Percentiles rank a stretch among this genome's conserved stretches.
Conservation (phyloP, 2,888 invertebrate genomes). For the Eledona agricola region DNA sequence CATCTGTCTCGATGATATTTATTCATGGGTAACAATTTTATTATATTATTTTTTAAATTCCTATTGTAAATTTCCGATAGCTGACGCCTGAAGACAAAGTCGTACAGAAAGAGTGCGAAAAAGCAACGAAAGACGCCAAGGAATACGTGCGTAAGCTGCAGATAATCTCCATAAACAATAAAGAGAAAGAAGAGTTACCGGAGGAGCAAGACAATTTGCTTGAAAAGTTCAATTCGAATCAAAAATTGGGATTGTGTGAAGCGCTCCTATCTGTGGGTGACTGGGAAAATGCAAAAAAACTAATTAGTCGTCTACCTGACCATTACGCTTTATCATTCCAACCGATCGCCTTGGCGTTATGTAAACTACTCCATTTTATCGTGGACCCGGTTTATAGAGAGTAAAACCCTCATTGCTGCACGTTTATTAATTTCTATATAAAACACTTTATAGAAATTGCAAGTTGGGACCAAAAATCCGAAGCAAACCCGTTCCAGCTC, state of each 20-base stretch:
- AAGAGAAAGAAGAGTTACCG: conserved; percentile 74
- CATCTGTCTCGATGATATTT: conserved; percentile 86
- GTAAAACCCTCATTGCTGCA: conserved; percentile 64
- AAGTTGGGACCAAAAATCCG: conserved; percentile 76
- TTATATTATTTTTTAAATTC: conserved; percentile 38
- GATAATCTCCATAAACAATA: conserved; percentile 82
- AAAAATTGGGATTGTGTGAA: conserved; percentile 93
- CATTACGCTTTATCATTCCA: conserved; percentile 80
- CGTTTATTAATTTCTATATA: conserved; percentile 7
- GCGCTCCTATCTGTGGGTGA: conserved; percentile 88
- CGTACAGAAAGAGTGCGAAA: conserved; percentile 83
- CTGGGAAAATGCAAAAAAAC: conserved; percentile 84
- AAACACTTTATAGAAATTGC: conserved; percentile 70
- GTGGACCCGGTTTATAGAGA: conserved; percentile 87
- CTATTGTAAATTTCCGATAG: conserved; percentile 61
- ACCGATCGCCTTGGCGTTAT: conserved; percentile 80
- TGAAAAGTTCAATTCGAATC: conserved; percentile 75
- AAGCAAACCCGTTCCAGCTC: conserved; percentile 65
- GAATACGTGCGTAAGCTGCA: conserved; percentile 89
- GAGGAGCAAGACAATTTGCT: conserved; percentile 76
- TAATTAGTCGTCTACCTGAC: conserved; percentile 85
- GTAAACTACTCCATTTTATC: conserved; percentile 81
- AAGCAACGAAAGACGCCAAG: conserved; percentile 82
- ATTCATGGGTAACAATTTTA: conserved; percentile 91
- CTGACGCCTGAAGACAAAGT: conserved; percentile 85